These are phyloP conservation scores for Cettia cetti DNA, from an alignment of 2,113 vertebrate genomes.

Conservation along the genomic window DNA sequence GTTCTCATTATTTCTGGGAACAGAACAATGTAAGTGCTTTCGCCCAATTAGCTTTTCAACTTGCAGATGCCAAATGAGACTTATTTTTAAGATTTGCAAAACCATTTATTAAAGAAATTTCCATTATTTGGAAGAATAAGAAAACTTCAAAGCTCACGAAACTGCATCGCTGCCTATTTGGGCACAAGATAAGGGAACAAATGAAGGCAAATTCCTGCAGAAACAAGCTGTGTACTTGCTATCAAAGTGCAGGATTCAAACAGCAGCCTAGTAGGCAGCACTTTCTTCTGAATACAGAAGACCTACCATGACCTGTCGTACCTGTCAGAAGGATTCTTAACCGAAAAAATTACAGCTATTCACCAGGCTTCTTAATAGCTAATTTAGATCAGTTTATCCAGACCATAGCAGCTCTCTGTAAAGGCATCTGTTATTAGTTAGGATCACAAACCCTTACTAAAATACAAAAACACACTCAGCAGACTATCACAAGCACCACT, in stretches of 20 bases:
- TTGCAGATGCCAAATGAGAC: constrained; percentile 19
- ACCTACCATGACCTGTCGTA: background rate
- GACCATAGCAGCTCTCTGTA: background rate
- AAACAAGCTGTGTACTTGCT: background rate
- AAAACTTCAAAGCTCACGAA: background rate
- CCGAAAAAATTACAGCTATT: background rate
- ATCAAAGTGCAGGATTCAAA: background rate
- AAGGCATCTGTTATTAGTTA: background rate
- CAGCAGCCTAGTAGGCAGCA: background rate
- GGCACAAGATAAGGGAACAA: constrained; percentile 5
- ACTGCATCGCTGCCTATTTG: background rate
- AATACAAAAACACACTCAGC: background rate
- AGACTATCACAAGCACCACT: background rate
- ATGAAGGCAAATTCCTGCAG: background rate
- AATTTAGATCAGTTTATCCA: background rate
- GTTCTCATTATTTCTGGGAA: constrained; percentile 1
- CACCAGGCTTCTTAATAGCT: background rate
- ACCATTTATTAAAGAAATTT: constrained; percentile 8
- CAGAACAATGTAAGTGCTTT: constrained; percentile 32
- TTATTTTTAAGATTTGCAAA: constrained; percentile 35
- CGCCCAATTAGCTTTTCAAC: constrained; percentile 45
- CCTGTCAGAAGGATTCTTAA: background rate
- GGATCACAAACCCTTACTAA: background rate
- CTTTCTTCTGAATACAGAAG: background rate
- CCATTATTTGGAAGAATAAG: constrained; percentile 29